phyloP scores from a whole-genome alignment of 92 coral and sea anemone genomes.

The Nematostella vectensis region DNA sequence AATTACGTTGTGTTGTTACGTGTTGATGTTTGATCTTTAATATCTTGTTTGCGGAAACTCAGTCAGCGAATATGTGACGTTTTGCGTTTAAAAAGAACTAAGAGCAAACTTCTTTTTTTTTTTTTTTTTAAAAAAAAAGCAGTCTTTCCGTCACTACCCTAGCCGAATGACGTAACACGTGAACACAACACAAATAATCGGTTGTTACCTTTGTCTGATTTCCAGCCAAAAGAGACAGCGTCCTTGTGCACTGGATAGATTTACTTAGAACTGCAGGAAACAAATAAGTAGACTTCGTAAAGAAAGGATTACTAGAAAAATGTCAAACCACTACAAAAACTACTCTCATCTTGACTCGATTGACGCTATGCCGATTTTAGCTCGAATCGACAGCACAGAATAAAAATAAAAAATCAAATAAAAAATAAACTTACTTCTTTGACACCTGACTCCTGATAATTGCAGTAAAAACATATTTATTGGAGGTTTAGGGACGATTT shows the following conservation, averaged over 20 bases:
- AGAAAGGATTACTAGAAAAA: not conserved
- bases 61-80: too few relatives aligned
- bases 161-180: too few relatives aligned
- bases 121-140: too few relatives aligned
- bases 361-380: not conserved
- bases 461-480: not conserved
- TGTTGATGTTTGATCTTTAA: too few relatives aligned
- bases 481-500: not conserved
- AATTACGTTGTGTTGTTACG: too few relatives aligned
- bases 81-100: too few relatives aligned
- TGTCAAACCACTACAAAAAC: not conserved
- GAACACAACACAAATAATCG: too few relatives aligned
- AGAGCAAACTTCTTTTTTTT: too few relatives aligned
- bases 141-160: too few relatives aligned
- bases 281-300: not conserved
- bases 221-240: not conserved
- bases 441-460: not conserved
- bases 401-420: not conserved
- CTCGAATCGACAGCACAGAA: not conserved
- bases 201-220: not conserved
- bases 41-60: too few relatives aligned
- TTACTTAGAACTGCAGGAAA: slow-evolving; percentile 1
- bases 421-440: not conserved
- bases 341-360: not conserved
- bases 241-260: not conserved